These are phyloP conservation scores for Watsonalla binaria DNA, from an alignment of 2,888 invertebrate species.

Conservation along the genomic window DNA sequence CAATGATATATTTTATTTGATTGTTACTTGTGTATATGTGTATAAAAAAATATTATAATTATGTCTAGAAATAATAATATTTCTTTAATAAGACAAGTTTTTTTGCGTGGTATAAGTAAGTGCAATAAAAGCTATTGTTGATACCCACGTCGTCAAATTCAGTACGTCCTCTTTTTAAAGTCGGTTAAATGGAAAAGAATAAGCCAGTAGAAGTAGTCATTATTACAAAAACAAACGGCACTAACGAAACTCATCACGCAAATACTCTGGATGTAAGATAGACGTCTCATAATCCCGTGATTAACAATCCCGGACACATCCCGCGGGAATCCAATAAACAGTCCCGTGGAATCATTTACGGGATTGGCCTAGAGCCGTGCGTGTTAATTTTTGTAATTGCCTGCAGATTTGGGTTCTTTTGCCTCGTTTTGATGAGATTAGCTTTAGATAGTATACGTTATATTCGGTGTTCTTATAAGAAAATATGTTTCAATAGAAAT, in stretches of 20 bases:
- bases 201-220: too few species aligned
- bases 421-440: background rate
- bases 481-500: too few species aligned
- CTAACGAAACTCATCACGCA: background rate
- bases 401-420: constrained; percentile 9
- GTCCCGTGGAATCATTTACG: constrained; percentile 47
- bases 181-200: too few species aligned
- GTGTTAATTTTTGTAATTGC: constrained; percentile 64
- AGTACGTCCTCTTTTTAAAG: too few species aligned
- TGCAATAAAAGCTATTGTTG: too few species aligned
- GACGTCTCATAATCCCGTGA: constrained; percentile 29
- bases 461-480: background rate
- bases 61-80: too few species aligned
- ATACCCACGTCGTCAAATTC: too few species aligned
- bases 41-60: too few species aligned
- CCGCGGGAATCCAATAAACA: constrained; percentile 44
- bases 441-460: background rate
- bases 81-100: too few species aligned
- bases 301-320: constrained; percentile 38
- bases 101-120: too few species aligned
- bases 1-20: too few species aligned
- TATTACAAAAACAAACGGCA: background rate
- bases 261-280: background rate
- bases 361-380: constrained; percentile 40
- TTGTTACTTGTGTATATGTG: too few species aligned